These are phyloP conservation scores for Corticium candelabrum DNA, from an alignment of 37 sponge, comb jelly and placozoan species.

Conservation along the genomic window DNA sequence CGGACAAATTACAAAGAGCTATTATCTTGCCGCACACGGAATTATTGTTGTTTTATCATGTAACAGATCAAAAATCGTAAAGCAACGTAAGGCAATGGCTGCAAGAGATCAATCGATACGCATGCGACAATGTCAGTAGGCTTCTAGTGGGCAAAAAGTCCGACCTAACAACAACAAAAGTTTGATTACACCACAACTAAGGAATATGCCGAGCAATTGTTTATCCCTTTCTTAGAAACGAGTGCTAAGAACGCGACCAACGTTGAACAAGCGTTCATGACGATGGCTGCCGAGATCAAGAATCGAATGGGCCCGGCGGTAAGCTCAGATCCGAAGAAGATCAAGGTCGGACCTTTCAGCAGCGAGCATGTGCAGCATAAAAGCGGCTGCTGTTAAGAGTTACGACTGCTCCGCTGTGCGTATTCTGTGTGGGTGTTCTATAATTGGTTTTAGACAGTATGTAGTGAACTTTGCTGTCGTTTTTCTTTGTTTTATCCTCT, in stretches of 20 bases:
- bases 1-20: background rate
- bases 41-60: slow-evolving; percentile 10
- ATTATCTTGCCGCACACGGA: slow-evolving; percentile 11
- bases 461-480: too few species aligned
- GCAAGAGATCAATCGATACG: slow-evolving; percentile 17
- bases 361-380: too few species aligned
- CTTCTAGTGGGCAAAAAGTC: slow-evolving; percentile 22
- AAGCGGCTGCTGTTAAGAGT: too few species aligned
- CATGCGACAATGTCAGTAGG: slow-evolving; percentile 16
- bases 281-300: slow-evolving; percentile 22
- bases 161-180: slow-evolving; percentile 20
- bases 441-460: too few species aligned
- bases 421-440: too few species aligned
- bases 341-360: too few species aligned
- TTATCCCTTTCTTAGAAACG: slow-evolving; percentile 24
- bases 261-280: slow-evolving; percentile 23
- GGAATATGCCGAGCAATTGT: slow-evolving; percentile 24
- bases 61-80: slow-evolving; percentile 16
- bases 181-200: slow-evolving; percentile 29
- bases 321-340: background rate
- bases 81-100: slow-evolving; percentile 25
- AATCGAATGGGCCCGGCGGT: slow-evolving; percentile 1
- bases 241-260: slow-evolving; percentile 28
- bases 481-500: too few species aligned
- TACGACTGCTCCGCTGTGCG: too few species aligned